A percentile compares a stretch with the other conserved stretches of the same genome.
These are phyloP conservation scores for Xestia sexstrigata DNA, from an alignment of 2,888 invertebrate genomes.

Conservation along the genomic window DNA sequence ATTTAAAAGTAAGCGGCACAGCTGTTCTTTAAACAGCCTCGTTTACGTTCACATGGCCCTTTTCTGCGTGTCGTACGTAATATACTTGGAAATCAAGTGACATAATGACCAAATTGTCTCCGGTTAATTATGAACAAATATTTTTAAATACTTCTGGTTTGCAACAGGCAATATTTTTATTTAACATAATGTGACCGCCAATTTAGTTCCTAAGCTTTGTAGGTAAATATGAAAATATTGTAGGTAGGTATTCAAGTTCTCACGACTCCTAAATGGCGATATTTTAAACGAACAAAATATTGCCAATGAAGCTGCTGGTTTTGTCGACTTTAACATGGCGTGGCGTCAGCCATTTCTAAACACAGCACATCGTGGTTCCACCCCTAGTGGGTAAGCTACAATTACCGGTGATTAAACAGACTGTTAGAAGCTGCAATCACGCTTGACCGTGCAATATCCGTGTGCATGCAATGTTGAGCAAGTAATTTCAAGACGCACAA, in stretches of 20 bases:
- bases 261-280: background rate
- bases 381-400: constrained; percentile 26
- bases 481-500: constrained; percentile 57
- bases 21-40: constrained; percentile 26
- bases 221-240: constrained; percentile 12
- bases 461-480: constrained; percentile 65
- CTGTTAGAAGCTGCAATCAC: constrained; percentile 75
- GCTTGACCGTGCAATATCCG: constrained; percentile 79
- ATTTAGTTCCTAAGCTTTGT: constrained; percentile 16
- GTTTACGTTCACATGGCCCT: constrained; percentile 49
- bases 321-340: background rate
- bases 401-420: constrained; percentile 62
- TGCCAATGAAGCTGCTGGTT: background rate
- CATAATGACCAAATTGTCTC: constrained; percentile 41
- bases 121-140: constrained; percentile 24
- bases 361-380: constrained; percentile 1
- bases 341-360: constrained; percentile 37
- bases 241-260: background rate
- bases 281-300: background rate
- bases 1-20: constrained; percentile 34
- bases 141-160: constrained; percentile 40
- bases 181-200: constrained; percentile 21
- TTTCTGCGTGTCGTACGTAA: constrained; percentile 39
- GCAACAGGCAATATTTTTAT: constrained; percentile 19
- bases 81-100: constrained; percentile 38